These are phyloP conservation scores for Agelas oroides DNA, from an alignment of 37 sponge, comb jelly and placozoan genomes.

Conservation along the genomic window DNA sequence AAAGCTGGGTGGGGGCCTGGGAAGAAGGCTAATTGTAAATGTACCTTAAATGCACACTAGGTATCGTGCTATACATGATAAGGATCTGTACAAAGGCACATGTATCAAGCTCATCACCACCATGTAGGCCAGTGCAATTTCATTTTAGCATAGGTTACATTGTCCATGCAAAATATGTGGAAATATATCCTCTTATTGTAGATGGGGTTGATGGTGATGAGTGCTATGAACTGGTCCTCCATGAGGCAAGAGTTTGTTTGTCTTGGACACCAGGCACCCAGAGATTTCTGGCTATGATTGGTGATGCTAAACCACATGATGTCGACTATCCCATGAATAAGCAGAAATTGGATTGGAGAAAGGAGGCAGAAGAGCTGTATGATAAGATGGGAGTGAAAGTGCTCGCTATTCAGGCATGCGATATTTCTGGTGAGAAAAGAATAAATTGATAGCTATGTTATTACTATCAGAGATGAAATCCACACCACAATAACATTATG, in stretches of 20 bases:
- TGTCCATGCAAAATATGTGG: too few species aligned
- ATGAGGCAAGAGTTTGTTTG: constrained; percentile 19
- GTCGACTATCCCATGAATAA: constrained; percentile 24
- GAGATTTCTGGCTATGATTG: constrained; percentile 51
- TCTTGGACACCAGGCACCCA: constrained; percentile 42
- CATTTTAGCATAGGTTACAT: too few species aligned
- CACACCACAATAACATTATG: too few species aligned
- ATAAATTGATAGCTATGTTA: too few species aligned
- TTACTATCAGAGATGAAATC: too few species aligned
- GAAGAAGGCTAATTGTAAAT: too few species aligned
- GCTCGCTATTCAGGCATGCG: constrained; percentile 38
- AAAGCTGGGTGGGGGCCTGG: too few species aligned
- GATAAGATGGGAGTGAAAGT: constrained; percentile 34
- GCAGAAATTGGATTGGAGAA: constrained; percentile 29
- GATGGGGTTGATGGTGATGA: constrained; percentile 39
- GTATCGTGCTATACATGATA: too few species aligned
- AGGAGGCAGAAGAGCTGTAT: constrained; percentile 22
- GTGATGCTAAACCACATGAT: constrained; percentile 50
- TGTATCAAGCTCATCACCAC: too few species aligned
- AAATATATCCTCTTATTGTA: background rate
- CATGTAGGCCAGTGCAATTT: too few species aligned
- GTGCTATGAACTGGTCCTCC: constrained; percentile 33
- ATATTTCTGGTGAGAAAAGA: background rate
- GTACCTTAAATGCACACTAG: too few species aligned
- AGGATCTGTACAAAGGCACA: too few species aligned